Percentiles rank a stretch among this genome's conserved stretches.
Evolutionary conservation across 2,797 vertebrate genomes (phyloP).

Genomic region (Poecilia picta): DNA sequence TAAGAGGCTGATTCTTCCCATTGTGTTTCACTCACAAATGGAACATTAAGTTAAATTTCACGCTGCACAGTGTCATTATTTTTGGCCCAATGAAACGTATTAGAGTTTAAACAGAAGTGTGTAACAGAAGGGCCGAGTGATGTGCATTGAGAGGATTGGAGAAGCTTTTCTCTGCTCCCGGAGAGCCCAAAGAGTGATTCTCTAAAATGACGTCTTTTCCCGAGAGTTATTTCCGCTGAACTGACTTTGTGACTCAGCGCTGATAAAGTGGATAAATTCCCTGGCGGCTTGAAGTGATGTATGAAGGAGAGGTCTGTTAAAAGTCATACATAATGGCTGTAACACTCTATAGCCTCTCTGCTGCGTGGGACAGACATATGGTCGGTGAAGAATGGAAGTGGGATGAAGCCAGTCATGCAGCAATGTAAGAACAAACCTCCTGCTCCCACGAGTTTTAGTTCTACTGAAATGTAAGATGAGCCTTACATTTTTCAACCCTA

Average conservation of each 20-base stretch:
- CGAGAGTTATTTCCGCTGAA: conserved; percentile 3
- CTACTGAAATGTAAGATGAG: background rate
- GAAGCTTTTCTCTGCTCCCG: conserved; percentile 5
- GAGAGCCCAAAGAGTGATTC: conserved; percentile 13
- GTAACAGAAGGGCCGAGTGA: conserved; percentile 25
- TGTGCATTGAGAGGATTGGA: background rate
- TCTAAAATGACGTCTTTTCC: conserved; percentile 26
- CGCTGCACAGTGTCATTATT: conserved; percentile 46
- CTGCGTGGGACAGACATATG: conserved; percentile 64
- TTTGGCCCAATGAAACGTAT: conserved; percentile 48
- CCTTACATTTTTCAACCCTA: conserved; percentile 1
- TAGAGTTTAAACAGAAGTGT: conserved; percentile 41
- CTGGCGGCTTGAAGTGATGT: conserved; percentile 21
- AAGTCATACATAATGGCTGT: conserved; percentile 33
- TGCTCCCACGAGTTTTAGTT: conserved; percentile 10
- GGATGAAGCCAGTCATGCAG: conserved; percentile 36
- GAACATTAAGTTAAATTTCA: conserved; percentile 56
- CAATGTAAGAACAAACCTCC: conserved; percentile 28
- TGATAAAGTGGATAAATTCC: conserved; percentile 40
- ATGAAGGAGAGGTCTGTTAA: conserved; percentile 15
- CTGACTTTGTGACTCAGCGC: conserved; percentile 26
- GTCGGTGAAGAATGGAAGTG: conserved; percentile 36
- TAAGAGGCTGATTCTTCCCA: conserved; percentile 53
- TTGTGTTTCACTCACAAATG: conserved; percentile 44
- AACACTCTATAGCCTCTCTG: conserved; percentile 22